phyloP scores from a whole-genome alignment of 2,888 invertebrate species.

The Pheosia tremula region DNA sequence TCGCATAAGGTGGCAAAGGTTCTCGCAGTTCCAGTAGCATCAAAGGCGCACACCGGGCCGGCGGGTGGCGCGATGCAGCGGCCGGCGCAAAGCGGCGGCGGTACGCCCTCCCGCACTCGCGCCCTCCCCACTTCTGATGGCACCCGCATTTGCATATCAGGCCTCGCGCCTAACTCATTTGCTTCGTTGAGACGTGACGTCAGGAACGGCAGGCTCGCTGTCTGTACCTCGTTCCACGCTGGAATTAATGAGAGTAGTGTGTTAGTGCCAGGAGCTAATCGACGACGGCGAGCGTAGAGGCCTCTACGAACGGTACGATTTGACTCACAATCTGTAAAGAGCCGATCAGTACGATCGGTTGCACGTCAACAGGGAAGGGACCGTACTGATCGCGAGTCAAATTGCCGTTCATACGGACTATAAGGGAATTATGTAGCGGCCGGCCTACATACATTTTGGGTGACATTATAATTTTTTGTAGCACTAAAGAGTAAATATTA shows the following conservation, averaged over 20 bases:
- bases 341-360: too few relatives aligned
- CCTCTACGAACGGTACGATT: too few relatives aligned
- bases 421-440: too few relatives aligned
- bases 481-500: too few relatives aligned
- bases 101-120: slow-evolving; percentile 70
- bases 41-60: slow-evolving; percentile 85
- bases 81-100: slow-evolving; percentile 73
- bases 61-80: slow-evolving; percentile 68
- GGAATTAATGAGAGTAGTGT: slow-evolving; percentile 43
- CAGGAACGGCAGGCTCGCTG: slow-evolving; percentile 66
- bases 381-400: too few relatives aligned
- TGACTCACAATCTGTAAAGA: too few relatives aligned
- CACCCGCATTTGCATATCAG: slow-evolving; percentile 49
- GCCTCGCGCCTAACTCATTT: slow-evolving; percentile 49
- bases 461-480: too few relatives aligned
- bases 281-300: too few relatives aligned
- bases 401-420: too few relatives aligned
- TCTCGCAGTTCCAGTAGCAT: slow-evolving; percentile 81
- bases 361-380: too few relatives aligned
- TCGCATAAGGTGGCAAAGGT: slow-evolving; percentile 85
- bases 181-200: slow-evolving; percentile 57
- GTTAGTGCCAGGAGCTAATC: neutral
- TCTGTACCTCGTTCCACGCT: slow-evolving; percentile 65
- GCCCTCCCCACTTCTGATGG: slow-evolving; percentile 54
- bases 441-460: too few relatives aligned